Evolutionary conservation across 2,113 vertebrate species (phyloP).

Genomic region (Saimiri boliviensis): DNA sequence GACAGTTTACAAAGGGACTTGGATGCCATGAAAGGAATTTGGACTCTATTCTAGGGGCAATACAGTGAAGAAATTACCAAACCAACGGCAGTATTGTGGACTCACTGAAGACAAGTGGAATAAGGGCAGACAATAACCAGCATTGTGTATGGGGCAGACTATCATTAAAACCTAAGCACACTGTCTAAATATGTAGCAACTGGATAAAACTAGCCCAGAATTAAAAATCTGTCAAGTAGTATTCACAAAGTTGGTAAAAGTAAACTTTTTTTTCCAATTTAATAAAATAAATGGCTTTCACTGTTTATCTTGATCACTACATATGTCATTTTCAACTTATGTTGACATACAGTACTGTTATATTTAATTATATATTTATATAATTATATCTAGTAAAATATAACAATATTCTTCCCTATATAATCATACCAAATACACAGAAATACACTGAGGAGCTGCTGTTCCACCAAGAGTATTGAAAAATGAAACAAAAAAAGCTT

Average conservation of each 20-base stretch:
- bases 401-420: neutral
- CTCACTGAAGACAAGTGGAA: neutral
- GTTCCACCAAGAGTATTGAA: neutral
- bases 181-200: neutral
- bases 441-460: neutral
- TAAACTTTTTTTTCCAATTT: neutral
- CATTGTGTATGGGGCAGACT: neutral
- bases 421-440: neutral
- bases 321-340: neutral
- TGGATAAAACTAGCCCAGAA: neutral
- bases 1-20: neutral
- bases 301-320: neutral
- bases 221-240: constrained; percentile 19
- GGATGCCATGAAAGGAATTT: neutral
- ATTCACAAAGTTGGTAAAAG: neutral
- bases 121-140: neutral
- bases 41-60: neutral
- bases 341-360: neutral
- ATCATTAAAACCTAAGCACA: neutral
- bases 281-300: constrained; percentile 18
- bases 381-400: neutral
- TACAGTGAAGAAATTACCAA: neutral
- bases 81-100: neutral
- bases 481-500: neutral
- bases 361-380: neutral